These are phyloP conservation scores for Neopipo cinnamomea DNA, from an alignment of 2,113 vertebrate genomes.

Conservation along the genomic window DNA sequence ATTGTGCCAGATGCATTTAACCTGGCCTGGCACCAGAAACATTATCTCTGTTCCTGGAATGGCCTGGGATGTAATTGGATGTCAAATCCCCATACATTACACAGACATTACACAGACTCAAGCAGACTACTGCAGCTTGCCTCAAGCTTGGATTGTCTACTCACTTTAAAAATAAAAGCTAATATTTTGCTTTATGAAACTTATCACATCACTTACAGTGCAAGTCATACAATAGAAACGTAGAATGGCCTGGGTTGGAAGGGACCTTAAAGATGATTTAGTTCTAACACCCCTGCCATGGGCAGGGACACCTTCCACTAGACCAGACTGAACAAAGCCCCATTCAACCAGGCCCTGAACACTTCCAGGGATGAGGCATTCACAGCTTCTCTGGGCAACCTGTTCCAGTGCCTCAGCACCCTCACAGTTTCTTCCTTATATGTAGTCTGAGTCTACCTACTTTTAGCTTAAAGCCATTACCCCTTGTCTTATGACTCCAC, in stretches of 20 bases:
- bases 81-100: background rate
- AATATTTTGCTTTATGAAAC: constrained; percentile 4
- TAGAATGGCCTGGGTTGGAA: background rate
- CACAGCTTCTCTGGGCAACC: background rate
- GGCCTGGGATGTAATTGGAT: background rate
- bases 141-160: background rate
- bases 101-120: background rate
- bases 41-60: constrained; percentile 27
- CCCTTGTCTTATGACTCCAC: background rate
- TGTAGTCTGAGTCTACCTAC: background rate
- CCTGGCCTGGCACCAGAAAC: constrained; percentile 24
- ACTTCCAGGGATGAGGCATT: background rate
- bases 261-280: background rate
- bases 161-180: constrained; percentile 9
- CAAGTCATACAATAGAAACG: background rate
- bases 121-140: background rate
- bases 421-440: background rate
- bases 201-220: background rate
- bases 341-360: background rate
- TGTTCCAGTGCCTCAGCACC: background rate
- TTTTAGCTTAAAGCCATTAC: background rate
- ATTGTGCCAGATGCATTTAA: background rate
- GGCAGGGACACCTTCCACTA: background rate
- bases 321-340: background rate
- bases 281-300: background rate